Percentiles rank a stretch among this genome's conserved stretches.
Evolutionary conservation across 2,113 vertebrate species (phyloP).

Genomic region (Poeciliopsis prolifica): DNA sequence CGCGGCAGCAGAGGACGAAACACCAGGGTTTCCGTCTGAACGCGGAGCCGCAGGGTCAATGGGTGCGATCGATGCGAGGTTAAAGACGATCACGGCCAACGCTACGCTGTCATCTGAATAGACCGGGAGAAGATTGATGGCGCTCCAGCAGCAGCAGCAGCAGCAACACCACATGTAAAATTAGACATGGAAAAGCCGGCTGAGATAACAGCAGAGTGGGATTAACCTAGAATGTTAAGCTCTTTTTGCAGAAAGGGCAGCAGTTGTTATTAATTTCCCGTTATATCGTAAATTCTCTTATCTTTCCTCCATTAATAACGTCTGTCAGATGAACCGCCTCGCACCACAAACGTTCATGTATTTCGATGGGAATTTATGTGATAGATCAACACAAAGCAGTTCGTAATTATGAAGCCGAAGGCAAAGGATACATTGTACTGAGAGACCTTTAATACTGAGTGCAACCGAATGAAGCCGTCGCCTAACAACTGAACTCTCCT

Average conservation of each 20-base stretch:
- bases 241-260: background rate
- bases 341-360: background rate
- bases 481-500: too few relatives aligned
- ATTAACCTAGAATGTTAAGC: slow-evolving; percentile 9
- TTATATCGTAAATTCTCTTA: background rate
- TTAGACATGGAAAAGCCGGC: background rate
- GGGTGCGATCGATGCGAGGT: slow-evolving; percentile 45
- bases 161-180: background rate
- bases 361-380: background rate
- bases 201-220: background rate
- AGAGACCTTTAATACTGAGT: too few relatives aligned
- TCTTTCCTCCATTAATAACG: background rate
- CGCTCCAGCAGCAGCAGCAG: slow-evolving; percentile 6
- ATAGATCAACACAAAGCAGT: background rate
- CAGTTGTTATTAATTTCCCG: background rate
- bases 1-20: background rate
- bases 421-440: too few relatives aligned
- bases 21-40: slow-evolving; percentile 38
- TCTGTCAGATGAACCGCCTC: background rate
- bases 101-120: slow-evolving; percentile 50
- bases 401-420: too few relatives aligned
- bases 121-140: slow-evolving; percentile 29
- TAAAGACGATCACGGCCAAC: slow-evolving; percentile 58
- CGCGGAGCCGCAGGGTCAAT: slow-evolving; percentile 37
- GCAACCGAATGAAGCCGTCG: too few relatives aligned